Base-by-base conservation (phyloP, 2,797 vertebrate genomes). In the Bothrops alternatus region DNA sequence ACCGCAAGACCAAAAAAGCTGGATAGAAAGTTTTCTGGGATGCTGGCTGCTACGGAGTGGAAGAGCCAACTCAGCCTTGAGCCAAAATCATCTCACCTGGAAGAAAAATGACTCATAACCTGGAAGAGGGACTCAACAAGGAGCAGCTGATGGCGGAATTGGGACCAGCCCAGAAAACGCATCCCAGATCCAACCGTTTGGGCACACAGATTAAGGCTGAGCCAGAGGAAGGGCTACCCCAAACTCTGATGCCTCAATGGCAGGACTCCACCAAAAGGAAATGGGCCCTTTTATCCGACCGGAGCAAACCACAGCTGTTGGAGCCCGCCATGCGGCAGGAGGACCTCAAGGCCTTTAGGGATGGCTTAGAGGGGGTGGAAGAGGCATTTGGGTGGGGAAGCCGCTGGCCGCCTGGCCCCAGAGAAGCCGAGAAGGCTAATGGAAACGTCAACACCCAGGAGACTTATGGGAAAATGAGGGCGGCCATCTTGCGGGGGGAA, bases 401-500 rank as follows among this genome's bases (percentile, higher is more conserved):
- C 12, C 37, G 26, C 55, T 26, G 53, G 47, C 5, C 63, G n/a
- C 58, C 85, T 25, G 7, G 23, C 50, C 85, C 88, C 4, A 69
- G 86, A 26, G 91, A 92, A 42, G 87, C 87, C 1, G 26, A 78
- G 42, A 56, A 50, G 53, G n/a, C 32, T 63, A 47, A 88, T 7
- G n/a, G 18, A 55, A 50, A 55, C 55, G 86, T 47, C 2, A 12
- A 32, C 3, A 0, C 13, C 91, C 28, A 20, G 50, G 87, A 88
- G 37, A 53, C 10, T 28, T 32, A n/a, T 16, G 87, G 91, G 42
- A 53, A 60, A 25, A 92, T 60, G 91, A 92, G 60, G 23, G 87
- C 65, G 4, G 91, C 87, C 91, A 78, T 92, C 56, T 78, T 82
- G 91, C 12, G 12, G 3, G 91, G 91, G 7, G 87, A 92, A 57